A percentile compares a stretch with the other conserved stretches of the same genome.
phyloP scores from a whole-genome alignment of 2,113 vertebrate species.

The Brienomyrus brachyistius region DNA sequence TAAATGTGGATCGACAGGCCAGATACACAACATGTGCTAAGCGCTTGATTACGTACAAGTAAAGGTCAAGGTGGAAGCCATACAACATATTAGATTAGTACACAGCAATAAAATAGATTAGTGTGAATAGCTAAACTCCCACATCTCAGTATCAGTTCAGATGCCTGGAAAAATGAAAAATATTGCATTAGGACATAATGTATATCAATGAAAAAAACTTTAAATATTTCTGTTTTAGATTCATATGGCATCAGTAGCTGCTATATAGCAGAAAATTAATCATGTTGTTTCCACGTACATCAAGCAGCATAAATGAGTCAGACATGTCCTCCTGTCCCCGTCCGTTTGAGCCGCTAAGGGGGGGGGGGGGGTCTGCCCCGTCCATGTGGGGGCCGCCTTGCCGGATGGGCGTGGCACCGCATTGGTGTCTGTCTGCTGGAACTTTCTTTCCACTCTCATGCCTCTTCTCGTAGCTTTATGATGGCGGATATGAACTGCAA shows the following conservation, averaged over 20 bases:
- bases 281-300: background rate
- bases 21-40: background rate
- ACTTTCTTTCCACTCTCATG: background rate
- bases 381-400: background rate
- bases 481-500: conserved; percentile 21
- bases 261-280: background rate
- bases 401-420: background rate
- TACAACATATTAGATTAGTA: background rate
- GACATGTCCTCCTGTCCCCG: background rate
- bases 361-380: background rate
- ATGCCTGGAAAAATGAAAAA: background rate
- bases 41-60: background rate
- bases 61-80: background rate
- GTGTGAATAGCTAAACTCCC: background rate
- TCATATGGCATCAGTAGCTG: background rate
- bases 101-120: background rate
- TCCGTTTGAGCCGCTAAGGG: background rate
- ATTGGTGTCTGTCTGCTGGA: background rate
- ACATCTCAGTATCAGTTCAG: background rate
- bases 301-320: background rate
- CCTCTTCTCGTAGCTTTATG: background rate
- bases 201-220: background rate
- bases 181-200: background rate
- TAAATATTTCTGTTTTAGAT: background rate
- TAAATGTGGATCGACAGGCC: background rate